Conservation (phyloP, 2,797 vertebrate genomes). For the Eulemur albifrons region DNA sequence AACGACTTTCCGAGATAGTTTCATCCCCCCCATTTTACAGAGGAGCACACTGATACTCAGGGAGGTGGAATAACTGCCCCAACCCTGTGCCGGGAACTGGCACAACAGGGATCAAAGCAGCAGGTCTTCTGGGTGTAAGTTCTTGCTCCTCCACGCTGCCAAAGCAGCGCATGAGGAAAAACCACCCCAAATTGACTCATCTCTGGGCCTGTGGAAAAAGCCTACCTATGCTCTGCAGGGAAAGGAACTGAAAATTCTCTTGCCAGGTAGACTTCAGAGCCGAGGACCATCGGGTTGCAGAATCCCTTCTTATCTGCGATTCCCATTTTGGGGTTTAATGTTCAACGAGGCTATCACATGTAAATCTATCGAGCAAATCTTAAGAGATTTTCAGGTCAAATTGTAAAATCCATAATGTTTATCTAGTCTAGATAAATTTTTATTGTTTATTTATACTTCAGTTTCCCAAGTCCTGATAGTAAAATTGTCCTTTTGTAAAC, state of each 20-base stretch:
- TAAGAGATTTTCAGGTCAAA: background rate
- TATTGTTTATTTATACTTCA: constrained; percentile 25
- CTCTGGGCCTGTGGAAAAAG: background rate
- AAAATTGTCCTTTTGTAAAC: background rate
- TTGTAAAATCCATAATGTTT: background rate
- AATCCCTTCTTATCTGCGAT: background rate
- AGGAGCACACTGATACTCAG: background rate
- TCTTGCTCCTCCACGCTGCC: background rate
- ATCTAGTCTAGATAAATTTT: background rate
- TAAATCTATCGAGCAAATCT: background rate
- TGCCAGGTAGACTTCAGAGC: background rate
- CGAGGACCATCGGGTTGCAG: background rate
- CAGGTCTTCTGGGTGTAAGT: background rate
- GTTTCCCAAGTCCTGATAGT: background rate
- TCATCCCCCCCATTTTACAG: background rate
- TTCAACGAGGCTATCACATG: background rate
- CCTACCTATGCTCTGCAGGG: background rate
- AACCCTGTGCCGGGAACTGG: background rate
- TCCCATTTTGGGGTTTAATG: background rate
- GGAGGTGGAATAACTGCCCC: no score
- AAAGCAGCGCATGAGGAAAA: background rate
- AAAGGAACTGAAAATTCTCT: background rate
- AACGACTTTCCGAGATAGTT: background rate
- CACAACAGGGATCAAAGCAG: accelerated
- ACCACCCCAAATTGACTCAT: background rate